A percentile compares a stretch with the other conserved stretches of the same genome.
Evolutionary conservation across 2,888 invertebrate species (phyloP).

Genomic region (Caenorhabditis angaria): DNA sequence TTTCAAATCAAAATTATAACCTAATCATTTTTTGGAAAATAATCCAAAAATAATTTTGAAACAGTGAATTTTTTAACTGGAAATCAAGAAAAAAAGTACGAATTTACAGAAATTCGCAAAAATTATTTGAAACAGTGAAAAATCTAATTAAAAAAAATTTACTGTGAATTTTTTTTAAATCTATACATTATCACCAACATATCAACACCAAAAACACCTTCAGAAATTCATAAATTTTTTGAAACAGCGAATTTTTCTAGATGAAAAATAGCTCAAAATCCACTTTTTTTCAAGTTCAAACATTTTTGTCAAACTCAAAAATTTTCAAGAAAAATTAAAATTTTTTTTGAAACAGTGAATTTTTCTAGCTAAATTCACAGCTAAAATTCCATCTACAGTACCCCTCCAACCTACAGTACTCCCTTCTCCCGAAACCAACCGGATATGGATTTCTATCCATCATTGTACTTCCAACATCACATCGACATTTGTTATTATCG

Average conservation of each 20-base stretch:
- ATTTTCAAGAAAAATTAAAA: too few species aligned
- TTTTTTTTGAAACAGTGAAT: neutral
- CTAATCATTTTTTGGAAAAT: neutral
- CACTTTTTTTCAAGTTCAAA: neutral
- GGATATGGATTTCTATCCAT: conserved; percentile 71
- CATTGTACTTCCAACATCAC: conserved; percentile 67
- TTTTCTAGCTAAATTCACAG: neutral
- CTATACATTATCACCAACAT: too few species aligned
- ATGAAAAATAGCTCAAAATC: neutral
- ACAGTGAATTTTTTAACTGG: neutral
- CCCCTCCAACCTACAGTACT: too few species aligned
- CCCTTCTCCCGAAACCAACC: conserved; percentile 30
- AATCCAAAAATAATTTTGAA: neutral
- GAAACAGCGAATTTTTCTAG: too few species aligned
- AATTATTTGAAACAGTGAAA: too few species aligned
- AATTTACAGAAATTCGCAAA: too few species aligned
- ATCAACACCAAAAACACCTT: neutral
- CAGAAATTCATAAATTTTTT: too few species aligned
- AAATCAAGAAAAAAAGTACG: neutral
- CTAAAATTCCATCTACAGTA: too few species aligned
- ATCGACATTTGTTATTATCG: conserved; percentile 64
- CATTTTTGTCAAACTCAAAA: too few species aligned
- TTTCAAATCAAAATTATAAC: too few species aligned
- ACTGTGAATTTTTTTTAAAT: too few species aligned
- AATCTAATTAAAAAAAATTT: neutral